A percentile compares a stretch with the other conserved stretches of the same genome.
These are phyloP conservation scores for Theonella swinhoei DNA, from an alignment of 37 sponge, comb jelly and placozoan species.

Conservation along the genomic window DNA sequence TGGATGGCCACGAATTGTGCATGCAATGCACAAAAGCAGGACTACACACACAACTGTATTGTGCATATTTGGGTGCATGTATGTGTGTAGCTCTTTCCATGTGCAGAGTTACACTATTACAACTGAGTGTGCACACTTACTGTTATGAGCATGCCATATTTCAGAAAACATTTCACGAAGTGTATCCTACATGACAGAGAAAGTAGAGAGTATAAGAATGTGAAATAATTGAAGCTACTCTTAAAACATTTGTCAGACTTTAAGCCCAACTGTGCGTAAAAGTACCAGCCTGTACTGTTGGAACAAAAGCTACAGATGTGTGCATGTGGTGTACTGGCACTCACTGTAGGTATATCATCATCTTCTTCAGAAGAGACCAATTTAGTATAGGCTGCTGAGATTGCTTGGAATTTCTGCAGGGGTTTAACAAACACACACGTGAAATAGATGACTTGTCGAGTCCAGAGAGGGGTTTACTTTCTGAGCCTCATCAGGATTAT, in stretches of 20 bases:
- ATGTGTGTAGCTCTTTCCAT: neutral
- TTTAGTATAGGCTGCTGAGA: constrained; percentile 52
- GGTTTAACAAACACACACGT: neutral
- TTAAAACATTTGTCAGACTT: too few relatives aligned
- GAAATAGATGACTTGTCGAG: neutral
- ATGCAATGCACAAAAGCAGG: too few relatives aligned
- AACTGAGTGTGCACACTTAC: constrained; percentile 25
- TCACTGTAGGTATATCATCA: neutral
- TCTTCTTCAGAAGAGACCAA: constrained; percentile 26
- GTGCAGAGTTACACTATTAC: too few relatives aligned
- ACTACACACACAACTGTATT: neutral
- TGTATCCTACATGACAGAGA: neutral
- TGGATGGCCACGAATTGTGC: too few relatives aligned
- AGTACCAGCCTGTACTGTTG: too few relatives aligned
- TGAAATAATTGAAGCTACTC: too few relatives aligned
- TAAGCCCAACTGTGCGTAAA: too few relatives aligned
- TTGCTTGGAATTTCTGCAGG: constrained; percentile 53
- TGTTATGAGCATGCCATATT: constrained; percentile 5
- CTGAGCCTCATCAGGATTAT: constrained; percentile 21
- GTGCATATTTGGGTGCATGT: neutral
- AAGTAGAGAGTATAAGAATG: neutral
- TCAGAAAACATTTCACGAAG: constrained; percentile 26
- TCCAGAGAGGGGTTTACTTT: neutral
- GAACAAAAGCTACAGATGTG: too few relatives aligned
- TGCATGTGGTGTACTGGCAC: neutral